A percentile compares a stretch with the other conserved stretches of the same genome.
Evolutionary conservation across 2,888 invertebrate species (phyloP).

Genomic region (Erebia palarica): DNA sequence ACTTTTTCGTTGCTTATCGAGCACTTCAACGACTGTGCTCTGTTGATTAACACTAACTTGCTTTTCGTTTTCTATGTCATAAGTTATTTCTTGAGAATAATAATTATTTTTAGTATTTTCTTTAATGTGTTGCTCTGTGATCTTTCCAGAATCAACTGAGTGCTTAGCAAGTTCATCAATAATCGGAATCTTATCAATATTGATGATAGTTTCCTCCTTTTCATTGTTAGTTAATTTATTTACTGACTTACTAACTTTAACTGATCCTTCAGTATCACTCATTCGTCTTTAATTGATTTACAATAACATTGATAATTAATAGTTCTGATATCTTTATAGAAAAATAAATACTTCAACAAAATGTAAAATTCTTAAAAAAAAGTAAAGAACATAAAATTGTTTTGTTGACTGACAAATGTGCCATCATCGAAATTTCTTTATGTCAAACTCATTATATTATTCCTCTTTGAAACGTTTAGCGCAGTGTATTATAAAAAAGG

Average conservation of each 20-base stretch:
- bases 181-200: slow-evolving; percentile 18
- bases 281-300: slow-evolving; percentile 14
- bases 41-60: slow-evolving; percentile 9
- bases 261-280: slow-evolving; percentile 12
- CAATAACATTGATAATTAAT: neutral
- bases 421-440: neutral
- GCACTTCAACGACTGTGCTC: neutral
- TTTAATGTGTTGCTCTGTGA: neutral
- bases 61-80: slow-evolving; percentile 5
- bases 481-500: neutral
- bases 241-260: neutral
- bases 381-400: neutral
- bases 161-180: slow-evolving; percentile 3
- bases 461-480: neutral
- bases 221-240: slow-evolving; percentile 23
- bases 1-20: slow-evolving; percentile 4
- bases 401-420: neutral
- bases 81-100: neutral
- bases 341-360: neutral
- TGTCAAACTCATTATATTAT: neutral
- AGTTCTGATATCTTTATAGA: neutral
- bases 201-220: slow-evolving; percentile 21
- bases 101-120: neutral
- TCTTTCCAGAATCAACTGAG: neutral
- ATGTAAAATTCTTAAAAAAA: neutral